phyloP scores from a whole-genome alignment of 2,113 vertebrate genomes.

The Myiopsitta monachus region DNA sequence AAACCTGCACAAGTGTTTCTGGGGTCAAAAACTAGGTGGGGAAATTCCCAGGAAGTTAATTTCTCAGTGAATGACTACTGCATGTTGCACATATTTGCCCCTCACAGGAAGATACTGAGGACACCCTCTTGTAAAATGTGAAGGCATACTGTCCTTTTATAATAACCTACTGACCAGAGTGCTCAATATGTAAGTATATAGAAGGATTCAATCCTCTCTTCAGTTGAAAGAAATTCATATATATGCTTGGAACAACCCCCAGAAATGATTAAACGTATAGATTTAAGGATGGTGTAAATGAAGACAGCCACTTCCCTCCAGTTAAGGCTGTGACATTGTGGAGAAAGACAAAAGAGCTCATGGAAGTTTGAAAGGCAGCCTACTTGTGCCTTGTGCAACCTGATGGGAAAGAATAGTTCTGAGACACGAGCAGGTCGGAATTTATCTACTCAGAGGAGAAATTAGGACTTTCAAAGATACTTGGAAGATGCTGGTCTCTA shows the following conservation, averaged over 20 bases:
- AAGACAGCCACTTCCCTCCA: neutral
- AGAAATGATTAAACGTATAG: neutral
- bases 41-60: neutral
- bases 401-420: neutral
- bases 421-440: neutral
- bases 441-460: neutral
- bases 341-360: neutral
- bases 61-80: neutral
- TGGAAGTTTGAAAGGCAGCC: neutral
- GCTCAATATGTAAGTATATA: neutral
- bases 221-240: neutral
- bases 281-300: neutral
- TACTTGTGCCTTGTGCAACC: neutral
- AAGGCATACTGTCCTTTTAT: neutral
- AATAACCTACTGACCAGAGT: neutral
- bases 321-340: neutral
- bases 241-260: neutral
- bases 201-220: neutral
- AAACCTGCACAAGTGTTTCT: neutral
- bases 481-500: neutral
- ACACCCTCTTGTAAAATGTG: neutral
- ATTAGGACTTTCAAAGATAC: neutral
- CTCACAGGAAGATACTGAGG: neutral
- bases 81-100: neutral
- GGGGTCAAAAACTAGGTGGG: neutral